These are phyloP conservation scores for Biston betularia DNA, from an alignment of 2,888 invertebrate genomes.

Conservation along the genomic window DNA sequence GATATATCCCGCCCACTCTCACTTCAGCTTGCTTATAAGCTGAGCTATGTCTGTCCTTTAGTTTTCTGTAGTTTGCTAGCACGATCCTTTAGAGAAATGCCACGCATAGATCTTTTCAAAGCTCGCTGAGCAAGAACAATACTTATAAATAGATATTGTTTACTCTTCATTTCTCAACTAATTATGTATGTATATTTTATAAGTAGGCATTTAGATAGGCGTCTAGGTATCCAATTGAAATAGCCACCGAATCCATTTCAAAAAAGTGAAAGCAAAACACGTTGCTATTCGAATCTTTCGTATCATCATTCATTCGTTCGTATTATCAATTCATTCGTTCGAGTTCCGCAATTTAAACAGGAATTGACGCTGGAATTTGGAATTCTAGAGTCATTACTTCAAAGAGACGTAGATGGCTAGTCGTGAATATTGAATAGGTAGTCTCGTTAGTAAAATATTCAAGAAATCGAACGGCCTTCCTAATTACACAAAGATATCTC, in stretches of 20 bases:
- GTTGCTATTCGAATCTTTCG: slow-evolving; percentile 33
- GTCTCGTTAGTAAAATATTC: slow-evolving; percentile 74
- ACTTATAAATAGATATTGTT: no score
- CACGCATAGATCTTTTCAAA: no score
- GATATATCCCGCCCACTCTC: no score
- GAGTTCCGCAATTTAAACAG: slow-evolving; percentile 71
- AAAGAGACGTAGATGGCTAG: slow-evolving; percentile 58
- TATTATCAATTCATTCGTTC: no score
- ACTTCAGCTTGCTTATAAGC: no score
- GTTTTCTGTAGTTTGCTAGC: no score
- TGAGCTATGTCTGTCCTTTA: no score
- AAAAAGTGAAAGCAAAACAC: slow-evolving; percentile 26
- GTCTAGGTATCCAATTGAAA: slow-evolving; percentile 22
- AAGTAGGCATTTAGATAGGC: not conserved
- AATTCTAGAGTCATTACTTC: slow-evolving; percentile 65
- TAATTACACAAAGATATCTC: slow-evolving; percentile 58
- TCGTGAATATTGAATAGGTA: slow-evolving; percentile 75
- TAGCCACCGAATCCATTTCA: slow-evolving; percentile 13
- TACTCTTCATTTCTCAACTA: not conserved
- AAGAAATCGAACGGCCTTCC: slow-evolving; percentile 64
- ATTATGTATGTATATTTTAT: not conserved
- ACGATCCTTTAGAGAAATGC: no score
- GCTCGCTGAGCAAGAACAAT: no score
- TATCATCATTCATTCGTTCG: no score
- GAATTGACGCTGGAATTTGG: slow-evolving; percentile 50